Percentiles rank a stretch among this genome's conserved stretches.
phyloP scores from a whole-genome alignment of 2,113 vertebrate genomes.

The Verasper variegatus region DNA sequence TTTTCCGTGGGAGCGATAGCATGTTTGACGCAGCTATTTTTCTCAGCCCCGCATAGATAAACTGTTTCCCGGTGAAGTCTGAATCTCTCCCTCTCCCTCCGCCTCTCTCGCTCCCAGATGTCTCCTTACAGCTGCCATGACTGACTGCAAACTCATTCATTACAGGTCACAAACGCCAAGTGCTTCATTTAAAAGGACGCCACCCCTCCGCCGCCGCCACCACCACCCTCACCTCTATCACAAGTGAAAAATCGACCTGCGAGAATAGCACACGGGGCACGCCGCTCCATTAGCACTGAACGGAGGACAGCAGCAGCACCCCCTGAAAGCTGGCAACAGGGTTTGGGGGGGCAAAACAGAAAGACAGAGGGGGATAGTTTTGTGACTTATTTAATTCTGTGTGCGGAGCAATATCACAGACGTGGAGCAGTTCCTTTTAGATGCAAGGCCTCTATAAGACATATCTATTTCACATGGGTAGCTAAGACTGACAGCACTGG shows the following conservation, averaged over 20 bases:
- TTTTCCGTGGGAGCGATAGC: constrained; percentile 33
- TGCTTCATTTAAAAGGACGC: constrained; percentile 80
- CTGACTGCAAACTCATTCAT: constrained; percentile 88
- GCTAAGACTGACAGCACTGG: neutral
- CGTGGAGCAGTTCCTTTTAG: neutral
- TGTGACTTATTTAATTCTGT: constrained; percentile 13
- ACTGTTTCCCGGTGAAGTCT: constrained; percentile 42
- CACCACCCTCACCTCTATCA: constrained; percentile 36
- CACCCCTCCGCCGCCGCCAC: constrained; percentile 19
- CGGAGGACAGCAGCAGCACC: constrained; percentile 35
- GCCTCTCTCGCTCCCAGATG: constrained; percentile 68
- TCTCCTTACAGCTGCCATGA: constrained; percentile 82
- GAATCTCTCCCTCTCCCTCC: constrained; percentile 16
- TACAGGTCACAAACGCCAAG: constrained; percentile 87
- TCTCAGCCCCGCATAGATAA: constrained; percentile 65
- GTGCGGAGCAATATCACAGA: neutral
- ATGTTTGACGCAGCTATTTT: constrained; percentile 63
- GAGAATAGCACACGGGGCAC: constrained; percentile 62
- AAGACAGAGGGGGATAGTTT: constrained; percentile 1
- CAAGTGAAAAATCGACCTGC: constrained; percentile 75
- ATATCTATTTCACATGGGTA: neutral
- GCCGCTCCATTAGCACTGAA: constrained; percentile 53
- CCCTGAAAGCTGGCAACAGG: constrained; percentile 20
- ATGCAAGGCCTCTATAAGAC: neutral
- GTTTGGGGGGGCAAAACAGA: constrained; percentile 18